A percentile compares a stretch with the other conserved stretches of the same genome.
Conservation (phyloP, 2,888 invertebrate genomes). For the Plebejus melissa region DNA sequence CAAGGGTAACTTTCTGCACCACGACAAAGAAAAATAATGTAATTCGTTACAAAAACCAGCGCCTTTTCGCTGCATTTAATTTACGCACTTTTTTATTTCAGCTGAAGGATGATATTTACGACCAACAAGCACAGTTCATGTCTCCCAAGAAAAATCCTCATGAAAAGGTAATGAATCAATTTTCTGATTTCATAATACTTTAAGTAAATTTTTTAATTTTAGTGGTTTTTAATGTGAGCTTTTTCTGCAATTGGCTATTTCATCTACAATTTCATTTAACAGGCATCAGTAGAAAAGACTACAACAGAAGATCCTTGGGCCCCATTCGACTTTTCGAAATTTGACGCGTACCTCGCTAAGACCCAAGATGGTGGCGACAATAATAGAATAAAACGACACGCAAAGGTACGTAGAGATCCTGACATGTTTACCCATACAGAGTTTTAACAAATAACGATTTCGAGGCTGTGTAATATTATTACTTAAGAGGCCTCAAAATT, state of each 20-base stretch:
- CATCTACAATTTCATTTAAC: neutral
- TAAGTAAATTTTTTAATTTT: too few species aligned
- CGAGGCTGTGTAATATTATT: too few species aligned
- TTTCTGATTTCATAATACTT: neutral
- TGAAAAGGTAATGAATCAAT: conserved; percentile 44
- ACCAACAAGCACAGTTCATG: conserved; percentile 60
- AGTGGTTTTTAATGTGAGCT: neutral
- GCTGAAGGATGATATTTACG: conserved; percentile 60
- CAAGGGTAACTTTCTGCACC: neutral
- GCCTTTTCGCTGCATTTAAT: neutral
- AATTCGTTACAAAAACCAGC: neutral
- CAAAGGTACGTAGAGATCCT: conserved; percentile 52
- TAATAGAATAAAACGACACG: conserved; percentile 58
- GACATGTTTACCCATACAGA: neutral
- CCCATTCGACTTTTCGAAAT: conserved; percentile 58
- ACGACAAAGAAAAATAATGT: neutral
- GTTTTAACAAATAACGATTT: too few species aligned
- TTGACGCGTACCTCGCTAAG: conserved; percentile 49
- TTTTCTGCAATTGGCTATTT: neutral
- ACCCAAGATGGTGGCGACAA: conserved; percentile 47
- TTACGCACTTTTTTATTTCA: conserved; percentile 38
- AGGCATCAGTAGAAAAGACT: conserved; percentile 28
- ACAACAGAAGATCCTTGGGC: conserved; percentile 48
- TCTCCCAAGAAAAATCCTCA: conserved; percentile 51
- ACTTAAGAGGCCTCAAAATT: too few species aligned